Percentiles rank a stretch among this genome's conserved stretches.
Conservation (phyloP, 1,140 invertebrate species). For the Forficula auricularia region DNA sequence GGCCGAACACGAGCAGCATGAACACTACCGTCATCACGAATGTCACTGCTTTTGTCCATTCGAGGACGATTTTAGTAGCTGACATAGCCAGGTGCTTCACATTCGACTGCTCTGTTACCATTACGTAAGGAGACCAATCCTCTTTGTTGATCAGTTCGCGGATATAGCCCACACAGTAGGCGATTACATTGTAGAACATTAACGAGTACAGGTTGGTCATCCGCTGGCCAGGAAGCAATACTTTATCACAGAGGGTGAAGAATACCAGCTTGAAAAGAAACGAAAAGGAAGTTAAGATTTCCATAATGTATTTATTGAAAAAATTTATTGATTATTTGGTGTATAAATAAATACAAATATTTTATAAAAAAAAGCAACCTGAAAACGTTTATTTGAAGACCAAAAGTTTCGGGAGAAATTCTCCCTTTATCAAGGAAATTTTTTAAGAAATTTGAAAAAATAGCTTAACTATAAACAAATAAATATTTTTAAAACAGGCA, state of each 20-base stretch:
- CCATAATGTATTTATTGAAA: background rate
- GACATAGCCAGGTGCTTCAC: constrained; percentile 64
- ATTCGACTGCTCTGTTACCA: constrained; percentile 48
- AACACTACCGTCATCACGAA: constrained; percentile 64
- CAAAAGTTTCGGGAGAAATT: background rate
- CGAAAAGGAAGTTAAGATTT: constrained; percentile 6
- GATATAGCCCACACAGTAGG: constrained; percentile 56
- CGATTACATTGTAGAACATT: constrained; percentile 64
- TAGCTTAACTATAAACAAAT: constrained; percentile 1
- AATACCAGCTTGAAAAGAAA: constrained; percentile 42
- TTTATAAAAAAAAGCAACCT: background rate
- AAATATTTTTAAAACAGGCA: too few relatives aligned
- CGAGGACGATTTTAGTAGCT: constrained; percentile 58
- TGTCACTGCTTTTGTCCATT: constrained; percentile 65
- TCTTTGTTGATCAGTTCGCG: constrained; percentile 52
- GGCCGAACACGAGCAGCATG: constrained; percentile 50
- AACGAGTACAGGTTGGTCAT: constrained; percentile 54
- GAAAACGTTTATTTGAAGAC: too few relatives aligned
- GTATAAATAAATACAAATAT: background rate
- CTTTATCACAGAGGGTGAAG: constrained; percentile 48
- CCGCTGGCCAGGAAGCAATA: constrained; percentile 38
- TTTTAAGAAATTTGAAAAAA: constrained; percentile 1
- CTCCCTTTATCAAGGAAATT: background rate
- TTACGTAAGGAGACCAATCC: constrained; percentile 56
- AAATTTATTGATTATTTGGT: background rate